phyloP scores from a whole-genome alignment of 2,113 vertebrate genomes.

The Odocoileus hemionus region DNA sequence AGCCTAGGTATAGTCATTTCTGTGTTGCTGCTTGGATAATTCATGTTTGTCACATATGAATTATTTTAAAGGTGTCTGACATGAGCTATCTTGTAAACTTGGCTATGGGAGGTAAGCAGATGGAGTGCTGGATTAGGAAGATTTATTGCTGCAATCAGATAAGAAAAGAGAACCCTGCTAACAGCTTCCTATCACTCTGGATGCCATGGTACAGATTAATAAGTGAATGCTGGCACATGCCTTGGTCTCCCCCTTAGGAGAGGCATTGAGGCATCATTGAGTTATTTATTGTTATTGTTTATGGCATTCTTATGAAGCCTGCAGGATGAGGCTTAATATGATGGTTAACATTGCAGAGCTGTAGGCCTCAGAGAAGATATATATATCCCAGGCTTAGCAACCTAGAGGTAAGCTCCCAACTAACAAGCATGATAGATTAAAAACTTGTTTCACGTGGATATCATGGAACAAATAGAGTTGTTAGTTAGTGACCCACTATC shows the following conservation, averaged over 20 bases:
- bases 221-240: background rate
- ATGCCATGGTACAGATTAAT: background rate
- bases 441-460: background rate
- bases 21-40: background rate
- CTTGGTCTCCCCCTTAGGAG: background rate
- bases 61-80: background rate
- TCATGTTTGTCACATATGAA: background rate
- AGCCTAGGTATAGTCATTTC: background rate
- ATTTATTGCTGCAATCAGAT: background rate
- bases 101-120: background rate
- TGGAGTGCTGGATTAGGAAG: background rate
- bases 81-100: slow-evolving; percentile 14
- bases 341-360: background rate
- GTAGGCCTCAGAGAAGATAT: slow-evolving; percentile 25
- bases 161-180: background rate
- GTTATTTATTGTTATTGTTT: slow-evolving; percentile 28
- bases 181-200: background rate
- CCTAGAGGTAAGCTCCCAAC: background rate
- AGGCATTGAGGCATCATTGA: background rate
- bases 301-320: background rate
- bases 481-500: background rate
- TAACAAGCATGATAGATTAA: background rate
- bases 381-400: background rate
- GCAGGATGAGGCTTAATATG: background rate
- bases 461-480: background rate